Conservation (phyloP, 2,888 invertebrate species). For the Drosophila tanythrix region DNA sequence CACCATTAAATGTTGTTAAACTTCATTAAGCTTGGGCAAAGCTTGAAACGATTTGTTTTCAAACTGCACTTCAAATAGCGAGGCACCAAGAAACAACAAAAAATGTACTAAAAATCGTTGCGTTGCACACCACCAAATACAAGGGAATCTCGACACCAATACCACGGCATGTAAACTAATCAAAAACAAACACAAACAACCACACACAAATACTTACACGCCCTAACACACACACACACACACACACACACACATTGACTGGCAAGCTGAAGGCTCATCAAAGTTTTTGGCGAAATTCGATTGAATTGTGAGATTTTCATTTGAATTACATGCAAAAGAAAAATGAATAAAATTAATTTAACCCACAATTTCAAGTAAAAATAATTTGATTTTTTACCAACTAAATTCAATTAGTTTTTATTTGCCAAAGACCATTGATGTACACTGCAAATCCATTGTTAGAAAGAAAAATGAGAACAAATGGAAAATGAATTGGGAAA, state of each 20-base stretch:
- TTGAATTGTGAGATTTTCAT: constrained; percentile 75
- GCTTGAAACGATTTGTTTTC: constrained; percentile 45
- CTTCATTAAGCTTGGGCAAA: constrained; percentile 64
- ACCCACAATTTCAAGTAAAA: not conserved
- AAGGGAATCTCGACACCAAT: constrained; percentile 53
- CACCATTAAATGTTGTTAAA: constrained; percentile 68
- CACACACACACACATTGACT: constrained; percentile 23
- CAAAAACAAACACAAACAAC: constrained; percentile 58
- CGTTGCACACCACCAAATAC: constrained; percentile 12
- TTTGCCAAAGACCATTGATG: not conserved
- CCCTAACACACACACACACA: constrained; percentile 6
- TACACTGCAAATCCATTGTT: not conserved
- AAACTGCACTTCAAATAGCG: constrained; percentile 64
- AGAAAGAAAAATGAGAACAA: no score
- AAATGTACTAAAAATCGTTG: constrained; percentile 31
- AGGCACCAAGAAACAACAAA: constrained; percentile 19
- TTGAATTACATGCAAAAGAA: constrained; percentile 63
- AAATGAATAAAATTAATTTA: not conserved
- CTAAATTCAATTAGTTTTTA: not conserved
- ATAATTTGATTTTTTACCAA: not conserved
- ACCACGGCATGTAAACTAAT: constrained; percentile 64
- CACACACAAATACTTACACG: constrained; percentile 7
- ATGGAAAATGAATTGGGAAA: no score
- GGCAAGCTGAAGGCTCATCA: constrained; percentile 60
- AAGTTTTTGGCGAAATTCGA: constrained; percentile 73